Conservation (phyloP, 2,113 vertebrate species). For the Odontesthes bonariensis region DNA sequence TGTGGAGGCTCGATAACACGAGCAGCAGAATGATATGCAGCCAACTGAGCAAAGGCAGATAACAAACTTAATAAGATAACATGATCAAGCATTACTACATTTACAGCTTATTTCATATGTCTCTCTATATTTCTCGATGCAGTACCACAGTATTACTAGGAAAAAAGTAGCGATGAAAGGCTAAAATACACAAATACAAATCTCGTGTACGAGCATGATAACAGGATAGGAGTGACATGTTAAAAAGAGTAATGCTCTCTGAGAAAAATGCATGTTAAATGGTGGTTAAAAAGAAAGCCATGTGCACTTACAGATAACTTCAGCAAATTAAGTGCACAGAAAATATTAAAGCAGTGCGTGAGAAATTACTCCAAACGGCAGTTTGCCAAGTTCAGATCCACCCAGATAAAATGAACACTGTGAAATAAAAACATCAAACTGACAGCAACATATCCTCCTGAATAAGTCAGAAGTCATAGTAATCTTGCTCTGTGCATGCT, state of each 20-base stretch:
- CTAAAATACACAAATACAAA: background rate
- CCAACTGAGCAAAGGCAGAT: slow-evolving; percentile 38
- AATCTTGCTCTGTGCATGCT: background rate
- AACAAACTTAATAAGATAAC: slow-evolving; percentile 54
- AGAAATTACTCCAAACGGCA: background rate
- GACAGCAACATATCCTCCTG: background rate
- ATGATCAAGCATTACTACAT: slow-evolving; percentile 35
- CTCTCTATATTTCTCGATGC: slow-evolving; percentile 8
- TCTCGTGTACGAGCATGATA: background rate
- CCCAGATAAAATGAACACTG: background rate
- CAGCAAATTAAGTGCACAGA: background rate
- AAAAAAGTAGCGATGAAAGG: background rate
- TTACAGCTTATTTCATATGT: background rate
- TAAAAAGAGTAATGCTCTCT: background rate
- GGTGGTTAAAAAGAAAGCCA: slow-evolving; percentile 2
- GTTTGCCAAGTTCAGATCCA: no score
- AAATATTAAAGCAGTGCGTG: background rate
- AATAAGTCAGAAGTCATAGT: background rate
- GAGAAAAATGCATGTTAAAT: background rate
- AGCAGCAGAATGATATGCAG: slow-evolving; percentile 13
- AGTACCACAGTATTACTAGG: background rate
- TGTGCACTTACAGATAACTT: background rate
- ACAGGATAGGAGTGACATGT: background rate
- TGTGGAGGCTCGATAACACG: background rate
- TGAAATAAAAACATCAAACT: slow-evolving; percentile 1